Base-by-base conservation (phyloP, 2,888 invertebrate genomes). In the Carabus problematicus region DNA sequence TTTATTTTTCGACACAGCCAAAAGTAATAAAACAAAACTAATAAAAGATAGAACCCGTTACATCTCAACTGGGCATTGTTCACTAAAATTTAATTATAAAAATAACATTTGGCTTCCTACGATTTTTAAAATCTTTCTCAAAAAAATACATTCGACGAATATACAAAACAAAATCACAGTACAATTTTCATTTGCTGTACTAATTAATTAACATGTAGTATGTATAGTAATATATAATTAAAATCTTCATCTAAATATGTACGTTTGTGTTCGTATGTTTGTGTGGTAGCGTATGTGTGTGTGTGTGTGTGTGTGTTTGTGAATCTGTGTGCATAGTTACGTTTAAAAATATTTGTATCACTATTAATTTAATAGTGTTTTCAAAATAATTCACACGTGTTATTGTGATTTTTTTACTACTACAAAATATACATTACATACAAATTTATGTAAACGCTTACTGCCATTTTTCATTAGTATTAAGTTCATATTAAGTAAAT, bases 331-430 rank as follows among this genome's bases (percentile, higher is more conserved):
- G 64, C 64, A 64, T 54, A 14, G 54, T 7, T 56, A 64, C 59
- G 58, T 59, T 66, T 66, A 66, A 66, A 58, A 66, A 66, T 66
- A 66, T 11, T 66, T 29, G 52, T 56, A 56, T 56, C 56, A 66
- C 66, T 66, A 58, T 66, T 59, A 63, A 63, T 63, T 63, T 63
- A 63, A 63, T 63, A 63, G 63, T 66, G 47, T 49, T 12, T 45
- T 49, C 19, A 45, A 39, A 47, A 49, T 52, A 52, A 52, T 52
- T 56, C 29, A 39, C 40, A 39, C 18, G 56, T 56, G 29, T 55
- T 55, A 19, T 56, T 56, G 18, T 56, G 14, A 40, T 56, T 12
- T 39, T 56, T 29, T 56, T 12, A 12, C 12, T 11, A 19, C n/a
- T 58, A 59, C 52, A 45, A 66, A 66, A 66, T 66, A 66, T 66